Evolutionary conservation across 2,888 invertebrate genomes (phyloP), one percentile per base, ranked within the genome.

Genomic region (Drosophila mayaguana): DNA sequence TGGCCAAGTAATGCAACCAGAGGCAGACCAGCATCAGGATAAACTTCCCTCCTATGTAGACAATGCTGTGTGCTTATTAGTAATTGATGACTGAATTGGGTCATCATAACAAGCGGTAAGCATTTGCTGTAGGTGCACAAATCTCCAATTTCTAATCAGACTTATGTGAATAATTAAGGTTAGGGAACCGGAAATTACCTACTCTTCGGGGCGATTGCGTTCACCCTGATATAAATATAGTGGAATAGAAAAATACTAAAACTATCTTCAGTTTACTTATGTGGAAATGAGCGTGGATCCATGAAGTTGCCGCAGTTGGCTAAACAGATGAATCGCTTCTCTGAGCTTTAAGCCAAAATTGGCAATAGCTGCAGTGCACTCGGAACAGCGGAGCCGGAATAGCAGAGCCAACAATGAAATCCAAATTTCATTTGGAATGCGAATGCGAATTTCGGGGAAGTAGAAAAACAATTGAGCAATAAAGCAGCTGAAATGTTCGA

Each of bases 101-200:
- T 48, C 61, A 60, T 75, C 43, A 66, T 62, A 43, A 57, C 51
- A 55, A 62, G 61, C 74, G 40, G 14, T 48, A 14, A 48, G 9
- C 8, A 32, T 22, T 42, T 12, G 16, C 25, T 14, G 3, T 28
- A 16, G 20, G 59, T 63, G 51, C 46, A 32, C 20, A 62, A 32
- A 50, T 75, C 45, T 46, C 34, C 48, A 50, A 63, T 71, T 86
- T 75, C 65, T 61, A 75, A 78, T 71, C 66, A 71, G 69, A 68
- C 48, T 28, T 46, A 36, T 54, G 54, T 79, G 53, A 72, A 74
- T 84, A 78, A 71, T 72, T 73, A 54, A 70, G 65, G 45, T 59
- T 43, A 25, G 45, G n/a, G 43, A 6, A 66, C 18, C 34, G 60
- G 56, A 79, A 67, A 67, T 71, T 64, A 45, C 43, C 32, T 34